Evolutionary conservation across 2,888 invertebrate genomes (phyloP), one percentile per base, ranked within the genome.

Genomic region (Diarsia dahlii): DNA sequence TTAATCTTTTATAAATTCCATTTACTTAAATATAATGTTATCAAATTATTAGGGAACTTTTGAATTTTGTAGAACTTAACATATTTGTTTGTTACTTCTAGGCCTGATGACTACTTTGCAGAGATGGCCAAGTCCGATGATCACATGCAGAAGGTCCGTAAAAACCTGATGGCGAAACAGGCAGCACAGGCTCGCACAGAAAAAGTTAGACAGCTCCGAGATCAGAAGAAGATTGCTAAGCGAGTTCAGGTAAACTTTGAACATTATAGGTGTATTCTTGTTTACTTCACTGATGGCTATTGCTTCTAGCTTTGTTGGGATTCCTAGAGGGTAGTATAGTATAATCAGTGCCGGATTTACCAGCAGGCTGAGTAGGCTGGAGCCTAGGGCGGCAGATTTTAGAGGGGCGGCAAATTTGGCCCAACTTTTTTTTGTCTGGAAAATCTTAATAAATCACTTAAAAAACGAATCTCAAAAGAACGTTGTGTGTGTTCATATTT

Each of bases 101-200:
- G 98, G 69, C 99, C 99, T 0, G 98, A 99, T 74, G 99, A 99
- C 94, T 99, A 99, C 94, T 99, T 99, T 95, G 99, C 99, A 0
- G 99, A 99, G 97, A 99, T 99, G 99, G 99, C 99, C 0, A 99
- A 99, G 94, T 97, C 98, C 20, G 99, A 99, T 95, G 97, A 97
- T 52, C 99, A 99, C 90, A 99, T 99, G 99, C 99, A 99, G 90
- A 99, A 99, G 95, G 98, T 99, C 0, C 97, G 99, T 67, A 97
- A 98, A 90, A 98, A 98, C 90, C 93, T 99, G 48, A 97, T 99
- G 96, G 97, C 98, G 45, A 98, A 99, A 91, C 98, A 99, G 91
- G 97, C 98, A 20, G 98, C 98, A 20, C 98, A 98, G 86, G 98
- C 99, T 72, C 97, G 98, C 84, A 98, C 98, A 0, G 99, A 99